Conservation (phyloP, 2,113 vertebrate species). For the Ceratotherium simum region DNA sequence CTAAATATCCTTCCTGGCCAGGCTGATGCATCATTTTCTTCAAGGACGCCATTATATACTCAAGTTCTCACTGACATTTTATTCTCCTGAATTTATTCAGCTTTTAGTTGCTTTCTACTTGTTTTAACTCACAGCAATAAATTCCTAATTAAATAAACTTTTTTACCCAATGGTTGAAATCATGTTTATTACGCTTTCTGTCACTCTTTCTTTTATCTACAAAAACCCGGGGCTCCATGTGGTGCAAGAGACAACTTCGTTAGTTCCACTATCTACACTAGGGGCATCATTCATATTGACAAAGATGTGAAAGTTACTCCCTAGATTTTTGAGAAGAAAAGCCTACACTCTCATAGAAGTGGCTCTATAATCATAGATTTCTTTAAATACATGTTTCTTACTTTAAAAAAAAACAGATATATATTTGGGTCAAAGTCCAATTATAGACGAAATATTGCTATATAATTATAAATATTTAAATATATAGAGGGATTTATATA, state of each 20-base stretch:
- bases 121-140: background rate
- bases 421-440: background rate
- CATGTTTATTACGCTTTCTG: background rate
- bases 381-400: background rate
- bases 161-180: background rate
- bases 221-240: background rate
- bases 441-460: background rate
- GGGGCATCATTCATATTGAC: background rate
- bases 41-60: background rate
- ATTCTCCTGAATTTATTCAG: background rate
- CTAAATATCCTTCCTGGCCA: background rate
- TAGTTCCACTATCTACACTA: background rate
- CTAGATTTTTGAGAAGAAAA: background rate
- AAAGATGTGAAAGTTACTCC: background rate
- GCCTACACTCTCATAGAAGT: background rate
- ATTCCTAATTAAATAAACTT: background rate
- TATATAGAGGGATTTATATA: background rate
- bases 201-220: background rate
- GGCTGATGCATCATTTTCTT: background rate
- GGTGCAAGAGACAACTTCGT: background rate
- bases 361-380: background rate
- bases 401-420: background rate
- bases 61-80: background rate
- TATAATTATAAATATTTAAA: slow-evolving; percentile 18
- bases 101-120: background rate